phyloP scores from a whole-genome alignment of 2,113 vertebrate genomes.

The Chauna torquata region DNA sequence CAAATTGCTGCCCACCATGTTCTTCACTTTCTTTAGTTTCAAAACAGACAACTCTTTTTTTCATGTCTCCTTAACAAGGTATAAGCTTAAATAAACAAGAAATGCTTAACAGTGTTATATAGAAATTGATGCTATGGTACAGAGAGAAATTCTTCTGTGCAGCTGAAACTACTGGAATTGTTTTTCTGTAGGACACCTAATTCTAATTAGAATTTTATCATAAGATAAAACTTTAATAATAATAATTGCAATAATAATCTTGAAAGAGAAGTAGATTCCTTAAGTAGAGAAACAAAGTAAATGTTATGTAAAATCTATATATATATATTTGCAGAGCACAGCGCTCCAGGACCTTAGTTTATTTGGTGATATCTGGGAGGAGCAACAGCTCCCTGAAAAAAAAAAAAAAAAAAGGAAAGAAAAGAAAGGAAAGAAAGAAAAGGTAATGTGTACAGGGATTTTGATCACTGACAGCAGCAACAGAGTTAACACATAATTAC shows the following conservation, averaged over 20 bases:
- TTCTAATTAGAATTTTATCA: background rate
- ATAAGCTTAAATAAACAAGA: background rate
- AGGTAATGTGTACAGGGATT: background rate
- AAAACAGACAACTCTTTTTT: background rate
- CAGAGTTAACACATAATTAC: background rate
- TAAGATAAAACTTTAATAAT: background rate
- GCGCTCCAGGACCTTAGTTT: background rate
- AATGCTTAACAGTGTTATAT: background rate
- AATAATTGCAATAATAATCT: background rate
- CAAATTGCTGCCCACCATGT: background rate
- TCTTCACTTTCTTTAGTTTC: background rate
- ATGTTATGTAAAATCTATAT: no score
- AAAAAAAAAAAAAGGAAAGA: background rate
- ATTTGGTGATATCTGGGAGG: background rate
- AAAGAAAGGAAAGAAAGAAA: background rate
- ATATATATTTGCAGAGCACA: background rate
- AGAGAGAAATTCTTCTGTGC: background rate
- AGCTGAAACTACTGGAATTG: background rate
- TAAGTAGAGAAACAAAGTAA: background rate
- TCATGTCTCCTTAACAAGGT: background rate
- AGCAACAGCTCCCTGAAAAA: background rate
- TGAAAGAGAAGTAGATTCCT: background rate
- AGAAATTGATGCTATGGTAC: background rate
- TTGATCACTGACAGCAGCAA: background rate
- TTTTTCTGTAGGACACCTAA: background rate